Evolutionary conservation across 2,113 vertebrate species (phyloP).

Genomic region (Carassius carassius): DNA sequence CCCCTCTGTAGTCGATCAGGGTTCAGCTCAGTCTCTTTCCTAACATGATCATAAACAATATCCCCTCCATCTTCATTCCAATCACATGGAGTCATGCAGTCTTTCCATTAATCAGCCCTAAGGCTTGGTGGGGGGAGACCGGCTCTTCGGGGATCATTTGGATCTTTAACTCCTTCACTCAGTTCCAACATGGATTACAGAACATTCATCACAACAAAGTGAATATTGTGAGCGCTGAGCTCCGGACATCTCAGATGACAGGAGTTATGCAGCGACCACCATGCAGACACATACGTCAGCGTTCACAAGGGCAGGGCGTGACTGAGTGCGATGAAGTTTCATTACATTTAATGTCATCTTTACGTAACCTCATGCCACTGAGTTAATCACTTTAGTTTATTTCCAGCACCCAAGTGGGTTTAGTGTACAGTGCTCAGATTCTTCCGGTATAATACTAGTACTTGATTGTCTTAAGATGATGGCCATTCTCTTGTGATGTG

Average conservation of each 20-base stretch:
- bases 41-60: conserved; percentile 38
- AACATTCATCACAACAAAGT: conserved; percentile 30
- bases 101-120: conserved; percentile 21
- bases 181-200: conserved; percentile 3
- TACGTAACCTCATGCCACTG: conserved; percentile 9
- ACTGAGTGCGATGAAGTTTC: conserved; percentile 1
- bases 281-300: background rate
- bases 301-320: conserved; percentile 5
- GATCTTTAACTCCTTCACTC: conserved; percentile 13
- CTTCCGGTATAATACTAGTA: background rate
- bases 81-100: conserved; percentile 2
- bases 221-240: conserved; percentile 29
- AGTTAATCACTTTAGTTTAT: conserved; percentile 33
- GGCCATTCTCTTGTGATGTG: conserved; percentile 15
- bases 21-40: conserved; percentile 4
- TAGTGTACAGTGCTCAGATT: background rate
- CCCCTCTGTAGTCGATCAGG: background rate
- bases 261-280: conserved; percentile 16
- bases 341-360: conserved; percentile 42
- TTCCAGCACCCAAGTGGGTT: background rate
- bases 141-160: conserved; percentile 1
- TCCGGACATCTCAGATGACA: conserved; percentile 29
- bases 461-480: background rate
- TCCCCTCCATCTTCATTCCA: conserved; percentile 30
- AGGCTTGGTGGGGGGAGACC: background rate